Conservation (phyloP, 2,113 vertebrate species). For the Miniopterus natalensis region DNA sequence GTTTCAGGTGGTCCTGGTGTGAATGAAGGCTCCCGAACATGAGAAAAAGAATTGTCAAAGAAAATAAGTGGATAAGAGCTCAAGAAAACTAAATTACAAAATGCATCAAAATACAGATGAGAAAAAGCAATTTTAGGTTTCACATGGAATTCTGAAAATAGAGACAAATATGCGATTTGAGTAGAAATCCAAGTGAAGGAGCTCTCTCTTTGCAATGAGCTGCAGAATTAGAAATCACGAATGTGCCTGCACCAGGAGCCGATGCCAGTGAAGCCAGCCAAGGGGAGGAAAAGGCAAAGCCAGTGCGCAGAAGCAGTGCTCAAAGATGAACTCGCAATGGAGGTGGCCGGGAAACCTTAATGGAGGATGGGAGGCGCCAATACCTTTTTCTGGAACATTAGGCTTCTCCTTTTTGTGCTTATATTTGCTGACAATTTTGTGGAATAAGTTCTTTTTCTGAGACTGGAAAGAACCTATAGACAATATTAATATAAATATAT, state of each 20-base stretch:
- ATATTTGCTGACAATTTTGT: constrained; percentile 98
- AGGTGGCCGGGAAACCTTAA: constrained; percentile 80
- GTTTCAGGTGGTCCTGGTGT: constrained; percentile 18
- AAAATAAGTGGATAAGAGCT: constrained; percentile 60
- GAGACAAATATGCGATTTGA: constrained; percentile 39
- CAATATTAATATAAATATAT: constrained; percentile 88
- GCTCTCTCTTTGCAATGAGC: constrained; percentile 63
- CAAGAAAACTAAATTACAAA: constrained; percentile 65
- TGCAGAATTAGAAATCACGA: constrained; percentile 38
- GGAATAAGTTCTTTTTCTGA: constrained; percentile 97
- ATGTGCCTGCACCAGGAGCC: constrained; percentile 52
- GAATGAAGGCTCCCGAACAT: constrained; percentile 52
- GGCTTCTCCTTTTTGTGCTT: constrained; percentile 96
- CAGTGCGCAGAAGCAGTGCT: constrained; percentile 34
- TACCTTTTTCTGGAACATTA: constrained; percentile 95
- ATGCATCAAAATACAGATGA: constrained; percentile 56
- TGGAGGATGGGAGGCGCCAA: constrained; percentile 81
- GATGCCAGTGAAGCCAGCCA: constrained; percentile 76
- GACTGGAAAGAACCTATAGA: constrained; percentile 96
- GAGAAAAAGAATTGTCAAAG: constrained; percentile 57
- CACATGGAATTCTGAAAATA: constrained; percentile 55
- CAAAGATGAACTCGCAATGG: constrained; percentile 62
- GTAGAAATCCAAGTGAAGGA: constrained; percentile 45
- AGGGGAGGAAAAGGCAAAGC: constrained; percentile 55
- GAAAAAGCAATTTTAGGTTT: constrained; percentile 48